phyloP scores from a whole-genome alignment of 2,888 invertebrate genomes.

The Chromoteleia sp. region DNA sequence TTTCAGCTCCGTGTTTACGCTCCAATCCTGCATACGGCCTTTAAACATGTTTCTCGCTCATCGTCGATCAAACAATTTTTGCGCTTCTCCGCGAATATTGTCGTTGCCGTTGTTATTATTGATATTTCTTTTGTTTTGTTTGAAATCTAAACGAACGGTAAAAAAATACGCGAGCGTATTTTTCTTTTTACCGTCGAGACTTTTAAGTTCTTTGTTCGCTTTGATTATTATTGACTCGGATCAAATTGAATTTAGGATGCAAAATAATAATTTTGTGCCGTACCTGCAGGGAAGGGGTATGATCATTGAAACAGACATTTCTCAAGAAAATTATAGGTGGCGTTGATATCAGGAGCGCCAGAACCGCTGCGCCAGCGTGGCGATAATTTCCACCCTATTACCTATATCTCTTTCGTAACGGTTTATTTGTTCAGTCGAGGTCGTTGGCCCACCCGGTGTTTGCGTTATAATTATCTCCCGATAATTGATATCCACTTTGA shows the following conservation, averaged over 20 bases:
- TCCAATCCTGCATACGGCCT: conserved; percentile 4
- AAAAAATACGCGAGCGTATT: no score
- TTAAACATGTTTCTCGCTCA: conserved; percentile 38
- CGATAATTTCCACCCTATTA: conserved; percentile 79
- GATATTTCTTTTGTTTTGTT: conserved; percentile 13
- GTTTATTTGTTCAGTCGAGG: conserved; percentile 78
- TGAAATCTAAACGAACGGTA: no score
- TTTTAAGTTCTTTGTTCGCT: no score
- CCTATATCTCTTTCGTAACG: conserved; percentile 74
- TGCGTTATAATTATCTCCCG: conserved; percentile 77
- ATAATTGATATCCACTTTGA: conserved; percentile 80
- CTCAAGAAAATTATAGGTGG: conserved; percentile 74
- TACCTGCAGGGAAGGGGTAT: conserved; percentile 16
- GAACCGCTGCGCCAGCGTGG: conserved; percentile 40
- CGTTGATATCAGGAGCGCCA: conserved; percentile 32
- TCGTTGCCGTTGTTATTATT: neutral
- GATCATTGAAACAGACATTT: conserved; percentile 72
- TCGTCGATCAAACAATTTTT: conserved; percentile 26
- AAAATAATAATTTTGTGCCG: conserved; percentile 38
- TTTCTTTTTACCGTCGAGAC: no score
- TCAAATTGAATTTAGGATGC: conserved; percentile 24
- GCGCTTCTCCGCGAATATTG: neutral
- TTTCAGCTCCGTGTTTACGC: conserved; percentile 35
- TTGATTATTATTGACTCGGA: no score
- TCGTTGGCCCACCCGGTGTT: conserved; percentile 70